A percentile compares a stretch with the other conserved stretches of the same genome.
Conservation (phyloP, 2,113 vertebrate genomes). For the Monopterus albus region DNA sequence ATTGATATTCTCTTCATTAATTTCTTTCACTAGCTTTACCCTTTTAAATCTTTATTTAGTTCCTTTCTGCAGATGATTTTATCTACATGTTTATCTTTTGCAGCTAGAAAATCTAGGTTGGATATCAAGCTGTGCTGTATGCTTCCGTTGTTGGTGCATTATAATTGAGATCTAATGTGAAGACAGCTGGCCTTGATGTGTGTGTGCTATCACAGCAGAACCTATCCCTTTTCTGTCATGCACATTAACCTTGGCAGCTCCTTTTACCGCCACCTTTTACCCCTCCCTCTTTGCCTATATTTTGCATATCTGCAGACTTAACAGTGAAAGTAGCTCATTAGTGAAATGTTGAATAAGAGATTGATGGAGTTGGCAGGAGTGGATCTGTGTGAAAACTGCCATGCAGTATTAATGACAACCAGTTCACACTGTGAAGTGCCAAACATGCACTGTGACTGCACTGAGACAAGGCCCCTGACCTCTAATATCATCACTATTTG, state of each 20-base stretch:
- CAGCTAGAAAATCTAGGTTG: slow-evolving; percentile 24
- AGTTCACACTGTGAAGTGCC: slow-evolving; percentile 56
- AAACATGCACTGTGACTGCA: slow-evolving; percentile 46
- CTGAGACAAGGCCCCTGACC: slow-evolving; percentile 21
- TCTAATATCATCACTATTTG: slow-evolving; percentile 5
- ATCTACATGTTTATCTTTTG: slow-evolving; percentile 18
- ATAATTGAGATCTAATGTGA: slow-evolving; percentile 47
- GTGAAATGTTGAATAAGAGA: slow-evolving; percentile 62
- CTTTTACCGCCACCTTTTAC: slow-evolving; percentile 57
- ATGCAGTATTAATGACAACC: slow-evolving; percentile 76
- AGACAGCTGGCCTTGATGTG: slow-evolving; percentile 54
- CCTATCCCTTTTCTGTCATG: slow-evolving; percentile 55
- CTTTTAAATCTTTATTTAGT: slow-evolving; percentile 19
- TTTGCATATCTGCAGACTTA: slow-evolving; percentile 63
- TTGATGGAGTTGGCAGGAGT: slow-evolving; percentile 55
- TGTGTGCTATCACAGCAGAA: slow-evolving; percentile 42
- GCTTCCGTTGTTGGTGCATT: background rate
- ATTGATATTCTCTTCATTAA: slow-evolving; percentile 49
- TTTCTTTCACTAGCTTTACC: background rate
- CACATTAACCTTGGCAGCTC: slow-evolving; percentile 62
- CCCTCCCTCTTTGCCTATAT: slow-evolving; percentile 50
- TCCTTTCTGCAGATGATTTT: slow-evolving; percentile 16
- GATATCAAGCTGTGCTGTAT: background rate
- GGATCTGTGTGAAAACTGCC: slow-evolving; percentile 65
- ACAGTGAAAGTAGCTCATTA: slow-evolving; percentile 82